phyloP scores from a whole-genome alignment of 1,140 invertebrate species.

The Tetramorium simillimum region DNA sequence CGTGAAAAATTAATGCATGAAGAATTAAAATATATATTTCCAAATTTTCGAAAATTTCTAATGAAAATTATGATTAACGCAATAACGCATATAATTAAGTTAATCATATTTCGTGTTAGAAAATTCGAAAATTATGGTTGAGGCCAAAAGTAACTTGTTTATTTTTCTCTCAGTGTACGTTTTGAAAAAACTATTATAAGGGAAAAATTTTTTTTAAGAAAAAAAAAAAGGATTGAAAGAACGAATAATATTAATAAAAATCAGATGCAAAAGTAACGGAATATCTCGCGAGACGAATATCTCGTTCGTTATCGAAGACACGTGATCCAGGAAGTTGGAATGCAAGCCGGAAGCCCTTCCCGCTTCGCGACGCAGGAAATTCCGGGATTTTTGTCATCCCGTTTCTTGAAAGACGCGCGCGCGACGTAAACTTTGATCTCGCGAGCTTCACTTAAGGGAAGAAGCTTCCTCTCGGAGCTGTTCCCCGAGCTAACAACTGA shows the following conservation, averaged over 20 bases:
- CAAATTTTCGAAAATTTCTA: too few species aligned
- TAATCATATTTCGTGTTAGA: too few species aligned
- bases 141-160: too few species aligned
- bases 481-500: conserved; percentile 57
- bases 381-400: conserved; percentile 57
- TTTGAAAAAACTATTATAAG: neutral
- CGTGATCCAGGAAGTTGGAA: conserved; percentile 25
- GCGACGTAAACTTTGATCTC: conserved; percentile 50
- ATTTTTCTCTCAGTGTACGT: too few species aligned
- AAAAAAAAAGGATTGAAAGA: neutral
- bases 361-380: conserved; percentile 37
- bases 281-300: neutral
- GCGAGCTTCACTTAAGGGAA: conserved; percentile 59
- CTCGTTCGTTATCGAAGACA: conserved; percentile 27
- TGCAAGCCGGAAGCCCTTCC: conserved; percentile 28
- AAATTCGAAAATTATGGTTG: too few species aligned
- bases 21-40: conserved; percentile 9
- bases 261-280: neutral
- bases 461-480: conserved; percentile 9
- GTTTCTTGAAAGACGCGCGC: conserved; percentile 29
- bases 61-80: too few species aligned
- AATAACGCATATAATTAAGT: too few species aligned
- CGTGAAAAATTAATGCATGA: conserved; percentile 4
- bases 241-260: neutral
- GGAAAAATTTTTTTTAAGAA: neutral